phyloP scores from a whole-genome alignment of 2,797 vertebrate species.

The Tolypeutes matacus region DNA sequence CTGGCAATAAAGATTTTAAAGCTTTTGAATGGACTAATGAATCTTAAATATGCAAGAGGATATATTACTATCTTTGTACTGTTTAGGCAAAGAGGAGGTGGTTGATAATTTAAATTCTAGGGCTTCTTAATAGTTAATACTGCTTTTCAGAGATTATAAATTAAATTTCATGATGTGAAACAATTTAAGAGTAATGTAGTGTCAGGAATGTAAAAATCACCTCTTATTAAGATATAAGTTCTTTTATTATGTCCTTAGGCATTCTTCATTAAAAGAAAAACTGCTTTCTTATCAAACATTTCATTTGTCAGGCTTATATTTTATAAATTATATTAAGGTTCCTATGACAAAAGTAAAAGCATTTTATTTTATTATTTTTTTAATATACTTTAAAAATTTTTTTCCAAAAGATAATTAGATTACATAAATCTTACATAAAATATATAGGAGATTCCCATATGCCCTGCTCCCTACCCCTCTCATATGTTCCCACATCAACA shows the following conservation, averaged over 20 bases:
- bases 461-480: too few relatives aligned
- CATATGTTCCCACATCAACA: too few relatives aligned
- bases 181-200: conserved; percentile 18
- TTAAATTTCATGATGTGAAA: not conserved
- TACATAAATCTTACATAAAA: too few relatives aligned
- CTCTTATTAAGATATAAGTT: conserved; percentile 21
- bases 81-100: not conserved
- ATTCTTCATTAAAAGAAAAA: conserved; percentile 48
- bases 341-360: conserved; percentile 24
- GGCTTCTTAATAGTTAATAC: conserved; percentile 21
- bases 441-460: too few relatives aligned
- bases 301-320: conserved; percentile 4
- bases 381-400: too few relatives aligned
- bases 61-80: conserved; percentile 45
- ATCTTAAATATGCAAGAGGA: conserved; percentile 18
- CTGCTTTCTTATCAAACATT: conserved; percentile 57
- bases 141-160: conserved; percentile 15
- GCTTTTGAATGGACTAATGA: not conserved
- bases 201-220: conserved; percentile 37
- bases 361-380: not conserved
- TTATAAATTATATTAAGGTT: not conserved
- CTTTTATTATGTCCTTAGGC: not conserved
- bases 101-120: conserved; percentile 32
- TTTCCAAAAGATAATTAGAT: too few relatives aligned
- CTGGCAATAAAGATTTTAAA: conserved; percentile 26